phyloP scores from a whole-genome alignment of 1,140 invertebrate species.

The Halyomorpha halys region DNA sequence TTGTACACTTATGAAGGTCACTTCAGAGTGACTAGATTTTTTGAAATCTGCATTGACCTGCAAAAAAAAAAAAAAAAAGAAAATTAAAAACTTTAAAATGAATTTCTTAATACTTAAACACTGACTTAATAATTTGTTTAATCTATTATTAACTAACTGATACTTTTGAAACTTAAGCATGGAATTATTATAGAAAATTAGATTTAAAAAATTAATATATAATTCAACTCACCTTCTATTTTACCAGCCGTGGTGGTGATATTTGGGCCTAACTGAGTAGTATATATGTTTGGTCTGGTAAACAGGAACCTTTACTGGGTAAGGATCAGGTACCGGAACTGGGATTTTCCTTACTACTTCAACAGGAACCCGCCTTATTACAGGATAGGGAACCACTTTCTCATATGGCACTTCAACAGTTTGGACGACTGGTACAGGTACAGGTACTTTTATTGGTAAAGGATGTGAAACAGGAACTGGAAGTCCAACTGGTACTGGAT shows the following conservation, averaged over 20 bases:
- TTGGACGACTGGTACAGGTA: slow-evolving; percentile 28
- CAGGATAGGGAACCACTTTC: slow-evolving; percentile 31
- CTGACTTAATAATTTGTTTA: no score
- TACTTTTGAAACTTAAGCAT: no score
- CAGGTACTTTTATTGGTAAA: slow-evolving; percentile 20
- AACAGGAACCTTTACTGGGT: slow-evolving; percentile 26
- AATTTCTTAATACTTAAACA: no score
- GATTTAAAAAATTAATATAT: no score
- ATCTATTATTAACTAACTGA: no score
- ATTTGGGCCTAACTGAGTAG: slow-evolving; percentile 16
- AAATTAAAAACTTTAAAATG: no score
- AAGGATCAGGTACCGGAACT: slow-evolving; percentile 28
- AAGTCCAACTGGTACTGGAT: slow-evolving; percentile 27
- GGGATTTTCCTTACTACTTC: slow-evolving; percentile 30
- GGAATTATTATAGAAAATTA: no score
- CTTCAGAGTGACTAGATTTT: no score
- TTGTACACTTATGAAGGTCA: no score
- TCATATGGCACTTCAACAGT: slow-evolving; percentile 29
- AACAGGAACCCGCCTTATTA: slow-evolving; percentile 30
- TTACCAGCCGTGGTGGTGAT: slow-evolving; percentile 2
- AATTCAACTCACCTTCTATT: no score
- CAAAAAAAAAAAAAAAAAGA: no score
- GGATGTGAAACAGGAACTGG: slow-evolving; percentile 27
- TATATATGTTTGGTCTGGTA: slow-evolving; percentile 19
- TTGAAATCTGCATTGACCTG: no score